phyloP scores from a whole-genome alignment of 2,888 invertebrate species.

The Pseudanteris insignis region DNA sequence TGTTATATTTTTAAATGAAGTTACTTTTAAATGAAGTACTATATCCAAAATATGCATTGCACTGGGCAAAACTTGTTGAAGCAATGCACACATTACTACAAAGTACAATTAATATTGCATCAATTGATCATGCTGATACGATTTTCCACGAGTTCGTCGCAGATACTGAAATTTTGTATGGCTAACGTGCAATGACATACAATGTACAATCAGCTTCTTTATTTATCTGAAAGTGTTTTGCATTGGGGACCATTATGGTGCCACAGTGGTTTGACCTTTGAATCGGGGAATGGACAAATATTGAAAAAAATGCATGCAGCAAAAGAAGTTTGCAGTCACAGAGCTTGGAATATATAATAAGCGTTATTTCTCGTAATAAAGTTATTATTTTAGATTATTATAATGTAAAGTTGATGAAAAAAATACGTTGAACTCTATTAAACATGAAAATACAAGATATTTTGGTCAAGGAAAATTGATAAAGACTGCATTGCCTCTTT shows the following conservation, averaged over 20 bases:
- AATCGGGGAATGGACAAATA: conserved; percentile 20
- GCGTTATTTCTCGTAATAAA: conserved; percentile 1
- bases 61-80: conserved; percentile 20
- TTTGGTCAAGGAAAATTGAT: background rate
- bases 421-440: background rate
- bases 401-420: background rate
- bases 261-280: conserved; percentile 27
- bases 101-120: conserved; percentile 11
- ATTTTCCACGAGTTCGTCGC: conserved; percentile 10
- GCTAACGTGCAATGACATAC: conserved; percentile 10
- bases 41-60: background rate
- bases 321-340: conserved; percentile 16
- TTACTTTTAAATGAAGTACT: conserved; percentile 7
- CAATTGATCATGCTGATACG: conserved; percentile 16
- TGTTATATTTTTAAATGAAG: background rate
- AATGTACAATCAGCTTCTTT: conserved; percentile 34
- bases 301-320: conserved; percentile 13
- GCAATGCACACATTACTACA: conserved; percentile 10
- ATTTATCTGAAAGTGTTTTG: conserved; percentile 29
- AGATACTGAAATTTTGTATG: conserved; percentile 13
- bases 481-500: background rate
- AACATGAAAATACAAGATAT: conserved; percentile 2
- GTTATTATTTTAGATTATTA: background rate
- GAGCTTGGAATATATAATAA: conserved; percentile 4
- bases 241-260: conserved; percentile 30